Conservation (phyloP, 1,140 invertebrate genomes). For the Tetranychus cinnabarinus region DNA sequence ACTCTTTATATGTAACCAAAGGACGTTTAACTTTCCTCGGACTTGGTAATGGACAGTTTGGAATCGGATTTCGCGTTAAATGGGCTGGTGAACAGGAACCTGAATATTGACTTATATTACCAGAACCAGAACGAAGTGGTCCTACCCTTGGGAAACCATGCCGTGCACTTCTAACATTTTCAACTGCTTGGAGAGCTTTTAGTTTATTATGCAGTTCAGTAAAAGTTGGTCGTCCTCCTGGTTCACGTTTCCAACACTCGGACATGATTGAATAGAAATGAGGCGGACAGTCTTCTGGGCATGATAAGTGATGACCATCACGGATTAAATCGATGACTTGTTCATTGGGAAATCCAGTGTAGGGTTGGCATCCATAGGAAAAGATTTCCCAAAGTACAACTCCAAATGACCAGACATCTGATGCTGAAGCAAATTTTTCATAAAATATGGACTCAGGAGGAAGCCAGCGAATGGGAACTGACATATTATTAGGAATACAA, state of each 20-base stretch:
- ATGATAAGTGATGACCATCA: conserved; percentile 68
- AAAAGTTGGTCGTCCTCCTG: conserved; percentile 51
- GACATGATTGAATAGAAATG: conserved; percentile 55
- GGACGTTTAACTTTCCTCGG: not conserved
- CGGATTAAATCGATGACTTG: conserved; percentile 82
- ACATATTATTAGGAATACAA: not conserved
- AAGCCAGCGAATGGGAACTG: conserved; percentile 40
- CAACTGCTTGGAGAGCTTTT: conserved; percentile 31
- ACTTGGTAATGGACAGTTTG: not conserved
- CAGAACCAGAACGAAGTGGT: not conserved
- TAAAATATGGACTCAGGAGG: conserved; percentile 89
- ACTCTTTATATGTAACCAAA: not conserved
- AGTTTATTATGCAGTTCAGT: conserved; percentile 43
- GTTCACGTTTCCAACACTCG: conserved; percentile 58
- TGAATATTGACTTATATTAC: not conserved
- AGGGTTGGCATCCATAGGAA: conserved; percentile 79
- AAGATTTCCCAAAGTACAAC: conserved; percentile 95
- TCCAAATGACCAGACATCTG: conserved; percentile 93
- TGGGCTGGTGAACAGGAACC: not conserved
- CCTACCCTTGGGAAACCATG: not conserved
- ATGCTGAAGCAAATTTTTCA: conserved; percentile 84
- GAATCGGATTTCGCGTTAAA: not conserved
- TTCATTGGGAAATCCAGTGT: conserved; percentile 79
- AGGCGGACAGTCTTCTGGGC: conserved; percentile 76
- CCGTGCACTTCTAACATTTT: not conserved